These are phyloP conservation scores for Drosophila asahinai DNA, from an alignment of 1,140 invertebrate species.

Conservation along the genomic window DNA sequence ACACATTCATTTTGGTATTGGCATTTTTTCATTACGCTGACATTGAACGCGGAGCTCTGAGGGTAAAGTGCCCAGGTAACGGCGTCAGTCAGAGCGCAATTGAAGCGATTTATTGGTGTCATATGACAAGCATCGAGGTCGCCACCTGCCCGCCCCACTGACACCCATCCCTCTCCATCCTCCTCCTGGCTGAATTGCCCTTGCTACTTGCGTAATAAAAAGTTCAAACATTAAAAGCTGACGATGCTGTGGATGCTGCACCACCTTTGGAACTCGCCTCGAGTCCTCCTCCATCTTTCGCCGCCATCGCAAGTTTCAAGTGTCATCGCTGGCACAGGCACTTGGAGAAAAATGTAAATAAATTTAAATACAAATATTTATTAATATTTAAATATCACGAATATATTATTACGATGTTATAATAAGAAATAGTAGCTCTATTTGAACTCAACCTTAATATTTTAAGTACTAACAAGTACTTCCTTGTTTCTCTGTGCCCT, in stretches of 20 bases:
- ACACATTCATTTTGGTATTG: conserved; percentile 81
- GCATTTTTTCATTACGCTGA: conserved; percentile 79
- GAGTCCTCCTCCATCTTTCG: conserved; percentile 23
- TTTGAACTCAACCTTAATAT: background rate
- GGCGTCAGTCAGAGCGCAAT: conserved; percentile 80
- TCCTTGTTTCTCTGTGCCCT: conserved; percentile 19
- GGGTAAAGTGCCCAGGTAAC: conserved; percentile 52
- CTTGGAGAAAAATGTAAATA: background rate
- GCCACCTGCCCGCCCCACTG: background rate
- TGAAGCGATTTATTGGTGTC: conserved; percentile 85
- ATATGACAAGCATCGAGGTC: conserved; percentile 76
- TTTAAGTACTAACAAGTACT: background rate
- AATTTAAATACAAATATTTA: background rate
- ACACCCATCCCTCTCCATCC: background rate
- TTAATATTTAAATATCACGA: too few relatives aligned
- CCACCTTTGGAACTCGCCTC: conserved; percentile 13
- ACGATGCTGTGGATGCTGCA: conserved; percentile 42
- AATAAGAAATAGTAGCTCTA: too few relatives aligned
- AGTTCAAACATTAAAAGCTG: conserved; percentile 80
- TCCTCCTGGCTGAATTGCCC: conserved; percentile 15
- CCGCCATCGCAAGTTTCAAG: conserved; percentile 63
- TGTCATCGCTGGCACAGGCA: conserved; percentile 57
- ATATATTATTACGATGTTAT: too few relatives aligned
- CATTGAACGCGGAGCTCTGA: conserved; percentile 54
- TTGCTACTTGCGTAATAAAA: conserved; percentile 72